Percentiles rank a stretch among this genome's conserved stretches.
These are phyloP conservation scores for Leptodactylus fuscus DNA, from an alignment of 2,113 vertebrate genomes.

Conservation along the genomic window DNA sequence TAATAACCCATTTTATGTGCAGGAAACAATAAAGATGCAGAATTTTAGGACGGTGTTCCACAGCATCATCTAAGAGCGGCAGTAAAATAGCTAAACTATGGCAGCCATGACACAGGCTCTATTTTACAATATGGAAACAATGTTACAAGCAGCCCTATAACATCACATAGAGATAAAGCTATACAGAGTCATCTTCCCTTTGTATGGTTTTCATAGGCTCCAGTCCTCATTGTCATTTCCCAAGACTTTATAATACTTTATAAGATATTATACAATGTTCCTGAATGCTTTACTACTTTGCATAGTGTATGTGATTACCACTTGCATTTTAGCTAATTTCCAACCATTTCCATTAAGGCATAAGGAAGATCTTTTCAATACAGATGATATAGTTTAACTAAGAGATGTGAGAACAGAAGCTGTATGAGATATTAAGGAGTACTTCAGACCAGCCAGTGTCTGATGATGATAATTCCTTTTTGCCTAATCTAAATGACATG, in stretches of 20 bases:
- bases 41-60: not conserved
- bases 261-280: not conserved
- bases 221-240: not conserved
- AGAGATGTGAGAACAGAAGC: not conserved
- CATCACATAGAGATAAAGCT: no score
- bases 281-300: not conserved
- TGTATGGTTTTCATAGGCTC: not conserved
- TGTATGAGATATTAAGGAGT: constrained; percentile 25
- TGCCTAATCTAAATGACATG: constrained; percentile 45
- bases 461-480: constrained; percentile 33
- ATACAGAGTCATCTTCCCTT: not conserved
- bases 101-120: no score
- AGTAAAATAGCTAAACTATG: no score
- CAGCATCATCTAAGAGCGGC: not conserved
- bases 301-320: not conserved
- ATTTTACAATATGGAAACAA: no score
- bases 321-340: not conserved
- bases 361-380: not conserved
- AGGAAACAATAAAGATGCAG: no score
- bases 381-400: not conserved
- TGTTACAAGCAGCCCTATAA: not conserved
- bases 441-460: not conserved
- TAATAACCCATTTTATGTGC: not conserved
- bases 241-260: not conserved
- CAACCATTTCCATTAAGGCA: not conserved